Evolutionary conservation across 2,113 vertebrate genomes (phyloP).

Genomic region (Martes martes): DNA sequence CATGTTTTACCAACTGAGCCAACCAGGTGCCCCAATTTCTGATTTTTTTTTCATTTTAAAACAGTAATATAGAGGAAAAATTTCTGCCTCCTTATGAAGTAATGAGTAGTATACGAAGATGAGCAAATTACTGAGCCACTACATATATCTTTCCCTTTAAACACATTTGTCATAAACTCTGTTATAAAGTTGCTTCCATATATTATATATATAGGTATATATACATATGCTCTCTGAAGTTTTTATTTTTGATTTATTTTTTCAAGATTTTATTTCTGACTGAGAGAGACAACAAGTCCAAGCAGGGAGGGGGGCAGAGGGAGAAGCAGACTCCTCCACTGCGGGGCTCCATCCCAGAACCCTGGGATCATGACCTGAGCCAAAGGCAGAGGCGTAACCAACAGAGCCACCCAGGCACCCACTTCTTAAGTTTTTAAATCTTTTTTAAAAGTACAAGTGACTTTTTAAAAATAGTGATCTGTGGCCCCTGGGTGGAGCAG

Average conservation of each 20-base stretch:
- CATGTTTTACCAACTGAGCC: background rate
- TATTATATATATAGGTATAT: background rate
- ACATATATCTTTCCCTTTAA: background rate
- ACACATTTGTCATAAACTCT: background rate
- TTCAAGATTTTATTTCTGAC: background rate
- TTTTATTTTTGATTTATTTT: background rate
- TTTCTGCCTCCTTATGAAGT: background rate
- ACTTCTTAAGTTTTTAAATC: background rate
- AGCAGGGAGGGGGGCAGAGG: background rate
- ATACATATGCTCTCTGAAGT: background rate
- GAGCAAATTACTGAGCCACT: background rate
- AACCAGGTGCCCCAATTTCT: background rate
- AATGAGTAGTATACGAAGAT: background rate
- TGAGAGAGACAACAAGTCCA: too few relatives aligned
- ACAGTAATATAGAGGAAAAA: background rate
- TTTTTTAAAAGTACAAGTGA: background rate
- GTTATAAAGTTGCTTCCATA: background rate
- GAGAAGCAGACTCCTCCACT: background rate
- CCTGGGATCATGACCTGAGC: background rate
- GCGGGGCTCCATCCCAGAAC: background rate
- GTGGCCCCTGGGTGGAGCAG: background rate
- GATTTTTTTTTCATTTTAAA: background rate
- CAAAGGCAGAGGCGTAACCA: background rate
- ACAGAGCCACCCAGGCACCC: background rate
- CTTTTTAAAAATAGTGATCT: background rate